Evolutionary conservation across 92 coral and sea anemone genomes (phyloP), one percentile per base, ranked within the genome.

Genomic region (Chrysogorgia sp.): DNA sequence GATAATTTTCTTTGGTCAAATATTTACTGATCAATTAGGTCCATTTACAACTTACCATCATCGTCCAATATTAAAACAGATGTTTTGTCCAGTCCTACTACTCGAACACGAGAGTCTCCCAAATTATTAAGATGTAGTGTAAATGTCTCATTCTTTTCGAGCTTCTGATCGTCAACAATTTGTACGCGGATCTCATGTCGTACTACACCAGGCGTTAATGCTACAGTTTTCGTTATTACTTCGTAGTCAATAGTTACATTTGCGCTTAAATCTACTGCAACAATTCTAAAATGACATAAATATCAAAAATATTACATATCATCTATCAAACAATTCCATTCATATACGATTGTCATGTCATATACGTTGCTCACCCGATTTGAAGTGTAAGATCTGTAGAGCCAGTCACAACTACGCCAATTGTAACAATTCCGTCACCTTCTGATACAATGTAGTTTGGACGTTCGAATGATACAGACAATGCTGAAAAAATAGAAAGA

Each of bases 341-440:
- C n/a, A n/a, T n/a, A n/a, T n/a, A n/a, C n/a, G n/a, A n/a, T n/a
- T n/a, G n/a, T n/a, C n/a, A n/a, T n/a, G n/a, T n/a, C n/a, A n/a
- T n/a, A 22, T 21, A 58, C 6, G 2, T 13, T 17, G 17, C 67
- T 22, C 34, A 61, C 71, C 71, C 50, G 41, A 64, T 22, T 34
- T 32, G 47, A 23, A 64, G 15, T 34, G 49, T 37, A 64, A 64
- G 47, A 37, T 45, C 20, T n/a, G 71, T 64, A 7, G 71, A 64
- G 49, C 71, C 71, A 40, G 50, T 64, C 19, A 64, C 71, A 34
- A 35, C 29, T 48, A 64, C 71, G 19, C 71, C 71, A 64, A 64
- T 34, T 24, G 23, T 21, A 34, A 64, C 23, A 14, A 48, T 64
- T 2, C 49, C 71, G n/a, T 34, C 71, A 10, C 25, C 26, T 23